Evolutionary conservation across 64 coral and sea anemone genomes (phyloP), one percentile per base, ranked within the genome.

Genomic region (Actinia tenebrosa): DNA sequence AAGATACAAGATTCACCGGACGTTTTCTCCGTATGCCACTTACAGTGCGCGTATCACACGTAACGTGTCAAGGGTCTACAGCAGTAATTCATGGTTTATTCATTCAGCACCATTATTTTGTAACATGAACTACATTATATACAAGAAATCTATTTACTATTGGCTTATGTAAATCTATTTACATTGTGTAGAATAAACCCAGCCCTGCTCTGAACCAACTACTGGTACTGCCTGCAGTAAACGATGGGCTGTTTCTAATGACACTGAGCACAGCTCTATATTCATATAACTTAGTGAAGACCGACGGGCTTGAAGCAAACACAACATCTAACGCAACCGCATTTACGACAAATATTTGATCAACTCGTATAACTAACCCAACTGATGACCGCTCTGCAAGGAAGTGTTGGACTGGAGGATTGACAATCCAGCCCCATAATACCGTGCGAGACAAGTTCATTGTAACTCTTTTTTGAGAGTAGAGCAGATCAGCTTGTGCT

Each of bases 181-280:
- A 81, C 79, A 81, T 50, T 53, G 45, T 81, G 50, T 81, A 81
- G 22, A 81, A 81, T 81, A 45, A 81, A 44, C 45, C 14, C 45
- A 81, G 44, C 79, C 44, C 14, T 11, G 56, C 56, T 37, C 1
- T 37, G 30, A 58, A 53, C 77, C 79, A 53, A 81, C 45, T 7
- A 75, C 69, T 53, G 45, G 45, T 50, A 81, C 79, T 81, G 79
- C 79, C 79, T 81, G 79, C 79, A 81, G 79, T 52, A 20, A 37
- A 50, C 16, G 69, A 9, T 30, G 19, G 44, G 79, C 79, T 81
- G 79, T 20, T 81, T 81, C 43, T 50, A 53, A 47, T 79, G 63
- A 23, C 63, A 66, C 63, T 75, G 79, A 81, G 79, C 79, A 81
- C 79, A 81, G 79, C 79, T 81, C 45, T 10, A 50, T n/a, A 20